These are phyloP conservation scores for Lithophane leautieri DNA, from an alignment of 2,888 invertebrate genomes.

Conservation along the genomic window DNA sequence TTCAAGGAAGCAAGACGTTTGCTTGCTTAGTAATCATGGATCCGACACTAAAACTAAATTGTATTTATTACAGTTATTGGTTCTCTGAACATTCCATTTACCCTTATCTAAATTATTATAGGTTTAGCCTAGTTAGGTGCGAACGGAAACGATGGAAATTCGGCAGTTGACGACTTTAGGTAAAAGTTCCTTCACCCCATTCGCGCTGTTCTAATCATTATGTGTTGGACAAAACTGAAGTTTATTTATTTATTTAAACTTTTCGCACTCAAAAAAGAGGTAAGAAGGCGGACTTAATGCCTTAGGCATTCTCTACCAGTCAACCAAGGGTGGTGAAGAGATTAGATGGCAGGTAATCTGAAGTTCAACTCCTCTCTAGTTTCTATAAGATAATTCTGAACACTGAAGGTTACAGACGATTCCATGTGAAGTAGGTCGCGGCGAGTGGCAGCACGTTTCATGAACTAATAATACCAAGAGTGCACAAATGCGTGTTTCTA, in stretches of 20 bases:
- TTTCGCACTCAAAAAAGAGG: too few species aligned
- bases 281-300: too few species aligned
- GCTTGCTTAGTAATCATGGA: constrained; percentile 31
- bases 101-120: constrained; percentile 27
- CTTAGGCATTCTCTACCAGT: too few species aligned
- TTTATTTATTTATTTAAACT: too few species aligned
- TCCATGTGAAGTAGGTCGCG: constrained; percentile 60
- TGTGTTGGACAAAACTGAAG: constrained; percentile 26
- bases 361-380: constrained; percentile 17
- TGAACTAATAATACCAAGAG: constrained; percentile 62
- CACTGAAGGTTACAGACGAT: constrained; percentile 49
- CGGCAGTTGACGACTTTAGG: constrained; percentile 5
- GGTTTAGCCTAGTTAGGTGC: constrained; percentile 9
- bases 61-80: constrained; percentile 26
- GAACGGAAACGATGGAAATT: constrained; percentile 17
- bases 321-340: too few species aligned
- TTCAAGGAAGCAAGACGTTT: constrained; percentile 37
- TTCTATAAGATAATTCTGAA: constrained; percentile 43
- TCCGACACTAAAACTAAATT: constrained; percentile 32
- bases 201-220: constrained; percentile 17
- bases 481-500: constrained; percentile 60
- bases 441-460: constrained; percentile 53
- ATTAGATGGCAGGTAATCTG: too few species aligned
- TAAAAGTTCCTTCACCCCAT: constrained; percentile 28
- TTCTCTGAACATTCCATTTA: constrained; percentile 16